Conservation (phyloP, 2,113 vertebrate genomes). For the Sinocyclocheilus maitianheensis region DNA sequence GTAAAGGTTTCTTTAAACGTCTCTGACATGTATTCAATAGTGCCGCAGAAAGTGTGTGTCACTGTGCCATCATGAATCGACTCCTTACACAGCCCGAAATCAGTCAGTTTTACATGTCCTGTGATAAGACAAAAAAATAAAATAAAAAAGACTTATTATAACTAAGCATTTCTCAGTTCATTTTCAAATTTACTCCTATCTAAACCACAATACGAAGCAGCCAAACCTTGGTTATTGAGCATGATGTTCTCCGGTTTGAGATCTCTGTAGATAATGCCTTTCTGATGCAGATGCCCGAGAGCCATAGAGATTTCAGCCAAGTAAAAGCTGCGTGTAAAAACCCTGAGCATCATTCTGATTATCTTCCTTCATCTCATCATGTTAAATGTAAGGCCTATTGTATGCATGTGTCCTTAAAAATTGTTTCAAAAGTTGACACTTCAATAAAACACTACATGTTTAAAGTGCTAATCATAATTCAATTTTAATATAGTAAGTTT, state of each 20-base stretch:
- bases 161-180: too few species aligned
- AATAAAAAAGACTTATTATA: too few species aligned
- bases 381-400: not conserved
- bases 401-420: not conserved
- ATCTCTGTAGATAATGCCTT: slow-evolving; percentile 99
- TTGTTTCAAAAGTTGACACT: not conserved
- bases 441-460: not conserved
- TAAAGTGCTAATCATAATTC: not conserved
- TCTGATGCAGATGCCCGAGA: slow-evolving; percentile 97
- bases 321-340: slow-evolving; percentile 88
- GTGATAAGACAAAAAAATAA: slow-evolving; percentile 39
- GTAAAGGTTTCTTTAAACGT: not conserved
- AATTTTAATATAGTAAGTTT: not conserved
- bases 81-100: slow-evolving; percentile 98
- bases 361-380: slow-evolving; percentile 36
- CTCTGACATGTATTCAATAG: slow-evolving; percentile 97
- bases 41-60: slow-evolving; percentile 99
- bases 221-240: slow-evolving; percentile 94
- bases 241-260: slow-evolving; percentile 99
- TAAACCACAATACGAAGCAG: not conserved
- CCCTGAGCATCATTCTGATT: slow-evolving; percentile 53
- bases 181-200: too few species aligned
- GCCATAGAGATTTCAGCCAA: slow-evolving; percentile 99
- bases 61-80: slow-evolving; percentile 99
- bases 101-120: slow-evolving; percentile 98